Conservation (phyloP, 1,140 invertebrate genomes). For the Pseudomyrmex concolor region DNA sequence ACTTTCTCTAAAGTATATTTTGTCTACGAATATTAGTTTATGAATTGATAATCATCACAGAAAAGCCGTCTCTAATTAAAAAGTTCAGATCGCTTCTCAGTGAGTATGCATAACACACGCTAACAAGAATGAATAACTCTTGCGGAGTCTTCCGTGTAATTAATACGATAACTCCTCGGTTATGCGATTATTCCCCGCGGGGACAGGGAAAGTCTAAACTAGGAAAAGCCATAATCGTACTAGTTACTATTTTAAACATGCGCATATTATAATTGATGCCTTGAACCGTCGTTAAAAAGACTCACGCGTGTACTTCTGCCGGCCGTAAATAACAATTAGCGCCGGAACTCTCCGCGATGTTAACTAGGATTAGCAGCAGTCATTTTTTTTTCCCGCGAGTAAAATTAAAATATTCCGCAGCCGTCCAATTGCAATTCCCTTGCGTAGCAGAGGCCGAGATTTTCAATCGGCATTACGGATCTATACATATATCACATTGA, state of each 20-base stretch:
- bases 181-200: conserved; percentile 24
- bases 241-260: conserved; percentile 41
- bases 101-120: background rate
- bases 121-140: conserved; percentile 45
- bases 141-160: conserved; percentile 22
- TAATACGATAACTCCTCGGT: conserved; percentile 19
- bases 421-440: conserved; percentile 38
- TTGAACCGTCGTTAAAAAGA: conserved; percentile 32
- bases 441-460: background rate
- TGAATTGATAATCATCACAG: background rate
- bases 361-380: conserved; percentile 47
- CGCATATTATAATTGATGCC: conserved; percentile 52
- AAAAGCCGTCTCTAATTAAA: background rate
- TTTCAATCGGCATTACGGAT: conserved; percentile 40
- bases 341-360: conserved; percentile 31
- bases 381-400: conserved; percentile 24
- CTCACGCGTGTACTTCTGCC: conserved; percentile 3
- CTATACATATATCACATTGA: background rate
- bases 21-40: background rate
- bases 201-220: background rate
- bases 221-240: conserved; percentile 39
- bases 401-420: conserved; percentile 47
- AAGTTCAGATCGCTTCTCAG: background rate
- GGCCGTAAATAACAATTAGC: conserved; percentile 48
- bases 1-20: background rate